Base-by-base conservation (phyloP, 2,797 vertebrate genomes). In the Lemur catta region DNA sequence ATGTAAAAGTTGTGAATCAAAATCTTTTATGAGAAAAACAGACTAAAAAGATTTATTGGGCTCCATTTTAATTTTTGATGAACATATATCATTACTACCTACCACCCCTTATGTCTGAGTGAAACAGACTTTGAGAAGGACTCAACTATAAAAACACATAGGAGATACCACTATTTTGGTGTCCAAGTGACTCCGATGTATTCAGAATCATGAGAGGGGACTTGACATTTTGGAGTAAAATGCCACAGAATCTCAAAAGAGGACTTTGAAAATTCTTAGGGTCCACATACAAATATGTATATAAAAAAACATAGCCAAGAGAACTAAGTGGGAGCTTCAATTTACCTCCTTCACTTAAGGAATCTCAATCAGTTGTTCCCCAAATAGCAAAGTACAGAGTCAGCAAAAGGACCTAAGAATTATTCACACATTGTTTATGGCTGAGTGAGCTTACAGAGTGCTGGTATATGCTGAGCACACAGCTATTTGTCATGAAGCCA, bases 401-500 rank as follows among this genome's bases (percentile, higher is more conserved):
- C 96, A 97, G 97, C 95, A 95, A 92, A 96, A 95, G 63, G 84
- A 88, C 91, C 71, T 84, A 85, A 81, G 84, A 95, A 97, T 96
- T 97, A 89, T 95, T 93, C 94, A 79, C 89, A 92, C 86, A 67
- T 95, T 93, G 89, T 97, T 97, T 93, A 96, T 61, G 95, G 97
- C 96, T 96, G 97, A 97, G 86, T 88, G 94, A 93, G 89, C 84
- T 95, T 74, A 26, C 63, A 61, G 71, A 81, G 41, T 15, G 35
- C 92, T 78, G n/a, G 46, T 79, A 69, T 91, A 88, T 90, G 97
- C 96, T 97, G 97, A 97, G 93, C 96, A 96, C 97, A 97, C 81
- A 97, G 96, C 94, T 96, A 94, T 97, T 96, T 95, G 96, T 97
- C 97, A 97, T 95, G 81, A 97, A 97, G 94, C 95, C 94, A 97